These are phyloP conservation scores for Decapterus maruadsi DNA, from an alignment of 2,797 vertebrate genomes.

Conservation along the genomic window DNA sequence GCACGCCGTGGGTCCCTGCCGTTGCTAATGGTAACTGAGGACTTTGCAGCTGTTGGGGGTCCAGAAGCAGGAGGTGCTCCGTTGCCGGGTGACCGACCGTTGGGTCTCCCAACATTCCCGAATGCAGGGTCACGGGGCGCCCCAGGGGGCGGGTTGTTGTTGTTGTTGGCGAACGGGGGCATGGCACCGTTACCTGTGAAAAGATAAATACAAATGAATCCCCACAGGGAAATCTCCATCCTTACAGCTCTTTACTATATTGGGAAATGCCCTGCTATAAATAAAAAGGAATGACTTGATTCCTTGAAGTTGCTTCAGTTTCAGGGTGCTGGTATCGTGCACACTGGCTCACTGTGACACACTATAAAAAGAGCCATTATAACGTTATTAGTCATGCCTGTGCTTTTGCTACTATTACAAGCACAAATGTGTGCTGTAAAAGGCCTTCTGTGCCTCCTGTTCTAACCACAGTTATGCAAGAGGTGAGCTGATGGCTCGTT, in stretches of 20 bases:
- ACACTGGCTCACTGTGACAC: neutral
- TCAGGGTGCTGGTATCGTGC: neutral
- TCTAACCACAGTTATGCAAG: no score
- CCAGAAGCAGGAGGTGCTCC: constrained; percentile 74
- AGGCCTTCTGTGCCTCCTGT: no score
- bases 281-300: neutral
- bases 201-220: neutral
- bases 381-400: neutral
- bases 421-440: neutral
- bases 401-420: neutral
- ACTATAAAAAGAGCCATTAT: no score
- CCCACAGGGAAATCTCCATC: neutral
- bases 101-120: constrained; percentile 88
- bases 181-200: constrained; percentile 92
- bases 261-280: neutral
- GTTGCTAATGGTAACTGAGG: constrained; percentile 91
- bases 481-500: neutral
- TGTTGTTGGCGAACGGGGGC: constrained; percentile 82
- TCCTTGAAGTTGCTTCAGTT: neutral
- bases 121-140: constrained; percentile 78
- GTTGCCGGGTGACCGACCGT: constrained; percentile 88
- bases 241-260: neutral
- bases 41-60: constrained; percentile 82
- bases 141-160: constrained; percentile 76
- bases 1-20: constrained; percentile 97